A percentile compares a stretch with the other conserved stretches of the same genome.
Conservation (phyloP, 2,888 invertebrate species). For the Eupithecia insigniata region DNA sequence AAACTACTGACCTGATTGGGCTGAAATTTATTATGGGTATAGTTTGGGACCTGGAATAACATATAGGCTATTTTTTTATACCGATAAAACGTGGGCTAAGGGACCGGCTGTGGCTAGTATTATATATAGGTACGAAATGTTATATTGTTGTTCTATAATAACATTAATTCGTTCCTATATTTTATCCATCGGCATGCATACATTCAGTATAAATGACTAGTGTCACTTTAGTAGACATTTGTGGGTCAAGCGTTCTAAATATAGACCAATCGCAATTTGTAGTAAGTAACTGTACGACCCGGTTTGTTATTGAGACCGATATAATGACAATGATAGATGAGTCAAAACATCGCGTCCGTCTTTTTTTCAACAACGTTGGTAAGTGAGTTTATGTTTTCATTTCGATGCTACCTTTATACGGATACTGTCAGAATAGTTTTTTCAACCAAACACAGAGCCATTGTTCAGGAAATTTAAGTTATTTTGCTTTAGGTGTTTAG, state of each 20-base stretch:
- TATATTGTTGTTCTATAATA: not conserved
- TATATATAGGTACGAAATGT: too few relatives aligned
- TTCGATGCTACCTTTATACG: not conserved
- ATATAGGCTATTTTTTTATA: too few relatives aligned
- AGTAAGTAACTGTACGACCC: constrained; percentile 35
- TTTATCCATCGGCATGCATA: constrained; percentile 9
- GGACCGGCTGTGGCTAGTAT: too few relatives aligned
- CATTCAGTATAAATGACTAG: not conserved
- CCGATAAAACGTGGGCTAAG: too few relatives aligned
- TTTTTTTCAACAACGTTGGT: constrained; percentile 27
- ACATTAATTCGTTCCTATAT: not conserved
- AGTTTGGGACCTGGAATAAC: too few relatives aligned
- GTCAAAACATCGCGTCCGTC: constrained; percentile 27
- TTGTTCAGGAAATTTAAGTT: not conserved
- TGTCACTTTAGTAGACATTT: constrained; percentile 10
- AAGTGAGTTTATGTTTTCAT: constrained; percentile 21
- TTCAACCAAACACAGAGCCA: not conserved
- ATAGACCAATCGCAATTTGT: constrained; percentile 34
- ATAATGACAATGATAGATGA: constrained; percentile 36
- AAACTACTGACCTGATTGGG: too few relatives aligned
- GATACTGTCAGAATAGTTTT: not conserved
- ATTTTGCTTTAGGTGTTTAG: not conserved
- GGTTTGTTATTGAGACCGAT: constrained; percentile 37
- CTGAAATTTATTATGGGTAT: too few relatives aligned
- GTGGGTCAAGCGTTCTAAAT: constrained; percentile 33